Conservation (phyloP, 1,140 invertebrate genomes). For the Coptotermes formosanus region DNA sequence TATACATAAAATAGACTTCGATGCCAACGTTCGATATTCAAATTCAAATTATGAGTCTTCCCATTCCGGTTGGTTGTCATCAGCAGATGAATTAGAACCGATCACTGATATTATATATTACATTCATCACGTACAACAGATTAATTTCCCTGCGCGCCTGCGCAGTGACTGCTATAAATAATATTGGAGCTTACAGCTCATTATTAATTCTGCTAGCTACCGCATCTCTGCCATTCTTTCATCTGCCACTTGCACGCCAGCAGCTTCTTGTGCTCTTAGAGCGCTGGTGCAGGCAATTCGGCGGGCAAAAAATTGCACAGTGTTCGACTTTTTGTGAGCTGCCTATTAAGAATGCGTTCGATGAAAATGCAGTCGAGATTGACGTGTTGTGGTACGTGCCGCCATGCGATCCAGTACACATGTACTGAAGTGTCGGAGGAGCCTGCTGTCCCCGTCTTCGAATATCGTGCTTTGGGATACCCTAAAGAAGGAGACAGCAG, state of each 20-base stretch:
- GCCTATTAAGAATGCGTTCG: too few relatives aligned
- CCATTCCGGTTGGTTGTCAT: not conserved
- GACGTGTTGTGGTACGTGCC: too few relatives aligned
- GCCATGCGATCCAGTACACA: too few relatives aligned
- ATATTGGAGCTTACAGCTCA: not conserved
- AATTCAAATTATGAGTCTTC: not conserved
- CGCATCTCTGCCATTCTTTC: not conserved
- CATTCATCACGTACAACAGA: not conserved
- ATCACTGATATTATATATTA: constrained; percentile 18
- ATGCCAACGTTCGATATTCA: not conserved
- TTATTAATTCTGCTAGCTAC: constrained; percentile 1
- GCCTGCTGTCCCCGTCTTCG: too few relatives aligned
- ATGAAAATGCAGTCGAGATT: too few relatives aligned
- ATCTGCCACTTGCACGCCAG: not conserved
- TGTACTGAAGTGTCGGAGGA: too few relatives aligned
- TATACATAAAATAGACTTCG: not conserved
- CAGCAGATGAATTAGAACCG: constrained; percentile 11
- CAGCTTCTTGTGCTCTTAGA: too few relatives aligned
- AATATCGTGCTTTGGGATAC: too few relatives aligned
- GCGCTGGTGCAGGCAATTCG: too few relatives aligned
- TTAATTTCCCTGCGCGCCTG: not conserved
- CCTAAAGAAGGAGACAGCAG: too few relatives aligned
- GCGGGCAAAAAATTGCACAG: too few relatives aligned
- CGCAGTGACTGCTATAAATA: not conserved
- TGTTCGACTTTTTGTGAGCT: too few relatives aligned